Conservation (phyloP, 2,888 invertebrate species). For the Ariolimax columbianus region DNA sequence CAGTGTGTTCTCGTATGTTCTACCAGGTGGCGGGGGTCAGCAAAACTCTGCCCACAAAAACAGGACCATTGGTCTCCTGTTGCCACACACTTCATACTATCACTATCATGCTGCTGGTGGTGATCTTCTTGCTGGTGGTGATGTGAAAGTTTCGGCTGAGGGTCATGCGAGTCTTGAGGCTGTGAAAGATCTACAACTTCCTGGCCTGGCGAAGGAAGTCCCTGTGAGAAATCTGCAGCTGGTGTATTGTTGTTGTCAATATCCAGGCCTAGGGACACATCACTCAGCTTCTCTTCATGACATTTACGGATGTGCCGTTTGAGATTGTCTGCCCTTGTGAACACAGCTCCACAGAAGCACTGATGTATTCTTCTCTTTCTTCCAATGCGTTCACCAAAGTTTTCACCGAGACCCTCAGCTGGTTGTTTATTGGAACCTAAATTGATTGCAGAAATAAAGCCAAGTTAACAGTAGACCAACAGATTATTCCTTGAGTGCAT, state of each 20-base stretch:
- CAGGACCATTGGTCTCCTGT: conserved; percentile 38
- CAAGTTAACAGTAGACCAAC: background rate
- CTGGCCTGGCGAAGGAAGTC: conserved; percentile 1
- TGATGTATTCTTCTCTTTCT: conserved; percentile 36
- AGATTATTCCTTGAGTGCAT: background rate
- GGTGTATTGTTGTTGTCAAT: conserved; percentile 11
- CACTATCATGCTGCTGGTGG: background rate
- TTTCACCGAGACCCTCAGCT: background rate
- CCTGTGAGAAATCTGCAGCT: conserved; percentile 4
- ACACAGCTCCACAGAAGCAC: conserved; percentile 51
- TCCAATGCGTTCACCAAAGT: background rate
- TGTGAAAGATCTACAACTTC: conserved; percentile 16
- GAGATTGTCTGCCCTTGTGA: conserved; percentile 50
- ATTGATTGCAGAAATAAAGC: background rate
- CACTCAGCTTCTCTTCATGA: conserved; percentile 48
- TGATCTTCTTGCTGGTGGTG: conserved; percentile 31
- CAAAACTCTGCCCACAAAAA: conserved; percentile 51
- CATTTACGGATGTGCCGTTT: conserved; percentile 52
- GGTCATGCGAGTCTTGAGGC: background rate
- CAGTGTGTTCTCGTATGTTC: conserved; percentile 45
- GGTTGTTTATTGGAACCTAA: background rate
- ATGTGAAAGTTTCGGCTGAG: background rate
- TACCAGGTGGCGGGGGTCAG: conserved; percentile 37
- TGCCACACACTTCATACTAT: conserved; percentile 12
- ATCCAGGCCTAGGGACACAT: conserved; percentile 26